Base-by-base conservation (phyloP, 1,140 invertebrate genomes). In the Heterodera schachtii region DNA sequence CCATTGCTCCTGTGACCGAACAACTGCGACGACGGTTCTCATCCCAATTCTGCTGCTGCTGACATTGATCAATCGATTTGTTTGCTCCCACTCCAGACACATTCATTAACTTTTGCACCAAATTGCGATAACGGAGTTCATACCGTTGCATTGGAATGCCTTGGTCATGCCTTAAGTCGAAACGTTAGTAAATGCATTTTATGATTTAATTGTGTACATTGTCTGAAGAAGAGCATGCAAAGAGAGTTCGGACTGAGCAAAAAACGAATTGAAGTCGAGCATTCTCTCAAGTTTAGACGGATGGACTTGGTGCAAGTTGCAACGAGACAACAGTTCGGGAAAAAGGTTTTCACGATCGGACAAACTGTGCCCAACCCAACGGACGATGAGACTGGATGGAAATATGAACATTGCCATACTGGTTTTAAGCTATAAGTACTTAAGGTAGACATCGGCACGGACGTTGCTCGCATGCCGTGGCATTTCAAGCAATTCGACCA, bases 191-290 rank as follows among this genome's bases (percentile, higher is more conserved):
- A 8, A 78, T 64, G 3, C 52, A 60, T 70, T 76, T 70, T 60
- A n/a, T 1, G n/a, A 3, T 13, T 43, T 76, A 31, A 16, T 66
- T 70, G 67, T 73, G n/a, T 60, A 57, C 78, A 93, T 89, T 81
- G 91, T 91, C 82, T 93, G 91, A 43, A 93, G 88, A 78, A 93
- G 88, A 80, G 92, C 91, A 86, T 92, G 92, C 9, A 93, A 75
- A 84, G 91, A 92, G 52, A 90, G 84, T 85, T 92, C 91, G 82
- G 91, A 92, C 70, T 91, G 91, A 9, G 67, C 80, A 52, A 88
- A 83, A 31, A 93, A 87, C 19, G 90, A 89, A 76, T 92, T 91
- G 49, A 89, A 90, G 81, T 93, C 92, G n/a, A 90, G 75, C 44
- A 90, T 66, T n/a, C 86, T 77, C 60, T 86, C 87, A 7, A 90